Percentiles rank a stretch among this genome's conserved stretches.
Conservation (phyloP, 2,888 invertebrate genomes). For the Tipula vernalis region DNA sequence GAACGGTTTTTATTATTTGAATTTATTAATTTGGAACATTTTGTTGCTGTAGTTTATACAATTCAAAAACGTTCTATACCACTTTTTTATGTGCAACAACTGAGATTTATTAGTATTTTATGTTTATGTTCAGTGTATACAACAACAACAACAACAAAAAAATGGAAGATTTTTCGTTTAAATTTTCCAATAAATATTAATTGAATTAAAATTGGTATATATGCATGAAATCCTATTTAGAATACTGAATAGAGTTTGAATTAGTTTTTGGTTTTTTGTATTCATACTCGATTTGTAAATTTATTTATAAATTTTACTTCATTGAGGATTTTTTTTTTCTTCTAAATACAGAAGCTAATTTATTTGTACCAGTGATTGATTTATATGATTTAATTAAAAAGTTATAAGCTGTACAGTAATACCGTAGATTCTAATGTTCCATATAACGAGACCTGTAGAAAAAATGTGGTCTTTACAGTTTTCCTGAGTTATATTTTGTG, state of each 20-base stretch:
- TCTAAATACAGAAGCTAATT: no score
- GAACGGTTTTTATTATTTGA: not conserved
- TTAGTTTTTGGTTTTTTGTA: not conserved
- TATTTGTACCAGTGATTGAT: no score
- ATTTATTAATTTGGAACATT: not conserved
- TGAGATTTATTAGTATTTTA: not conserved
- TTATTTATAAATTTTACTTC: no score
- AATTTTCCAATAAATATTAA: not conserved
- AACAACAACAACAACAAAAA: not conserved
- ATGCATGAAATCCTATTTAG: not conserved
- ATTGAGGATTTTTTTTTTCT: no score
- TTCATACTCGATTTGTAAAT: no score
- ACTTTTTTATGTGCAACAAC: not conserved
- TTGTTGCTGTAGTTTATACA: not conserved
- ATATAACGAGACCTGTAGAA: no score
- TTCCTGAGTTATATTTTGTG: no score
- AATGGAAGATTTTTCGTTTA: not conserved
- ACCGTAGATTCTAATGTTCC: no score
- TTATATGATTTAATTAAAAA: no score
- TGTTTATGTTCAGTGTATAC: not conserved
- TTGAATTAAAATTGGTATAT: not conserved
- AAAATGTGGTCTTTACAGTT: no score
- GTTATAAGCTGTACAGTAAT: no score
- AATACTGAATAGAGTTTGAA: not conserved
- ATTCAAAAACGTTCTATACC: not conserved